A percentile compares a stretch with the other conserved stretches of the same genome.
These are phyloP conservation scores for Oncorhynchus mykiss DNA, from an alignment of 2,113 vertebrate genomes.

Conservation along the genomic window DNA sequence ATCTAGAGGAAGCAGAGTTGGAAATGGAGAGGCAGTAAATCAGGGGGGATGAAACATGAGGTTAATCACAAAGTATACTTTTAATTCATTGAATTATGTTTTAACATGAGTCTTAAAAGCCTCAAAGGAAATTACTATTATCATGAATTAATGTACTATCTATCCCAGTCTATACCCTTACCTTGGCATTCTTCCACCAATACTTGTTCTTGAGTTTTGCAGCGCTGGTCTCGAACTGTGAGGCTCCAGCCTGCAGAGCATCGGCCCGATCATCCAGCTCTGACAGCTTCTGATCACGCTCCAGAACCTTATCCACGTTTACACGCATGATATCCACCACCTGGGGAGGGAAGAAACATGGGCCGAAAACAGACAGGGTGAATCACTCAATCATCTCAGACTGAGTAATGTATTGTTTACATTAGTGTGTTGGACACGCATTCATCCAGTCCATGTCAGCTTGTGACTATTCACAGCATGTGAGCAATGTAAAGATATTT, in stretches of 20 bases:
- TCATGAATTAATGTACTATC: neutral
- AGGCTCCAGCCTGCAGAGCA: constrained; percentile 83
- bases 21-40: neutral
- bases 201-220: constrained; percentile 95
- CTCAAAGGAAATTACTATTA: neutral
- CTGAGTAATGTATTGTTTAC: no score
- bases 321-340: constrained; percentile 99
- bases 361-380: neutral
- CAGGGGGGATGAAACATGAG: neutral
- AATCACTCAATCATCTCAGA: neutral
- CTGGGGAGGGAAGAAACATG: constrained; percentile 42
- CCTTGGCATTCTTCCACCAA: constrained; percentile 97
- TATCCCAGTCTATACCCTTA: constrained; percentile 45
- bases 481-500: neutral
- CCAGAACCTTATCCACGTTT: constrained; percentile 96
- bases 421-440: no score
- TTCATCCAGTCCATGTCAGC: no score
- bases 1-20: constrained; percentile 75
- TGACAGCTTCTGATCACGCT: constrained; percentile 95
- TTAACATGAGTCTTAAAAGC: neutral
- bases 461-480: neutral
- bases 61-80: neutral
- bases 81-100: neutral
- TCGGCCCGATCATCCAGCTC: constrained; percentile 83
- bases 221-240: constrained; percentile 95